A percentile compares a stretch with the other conserved stretches of the same genome.
phyloP scores from a whole-genome alignment of 2,113 vertebrate species.

The Neogobius melanostomus region DNA sequence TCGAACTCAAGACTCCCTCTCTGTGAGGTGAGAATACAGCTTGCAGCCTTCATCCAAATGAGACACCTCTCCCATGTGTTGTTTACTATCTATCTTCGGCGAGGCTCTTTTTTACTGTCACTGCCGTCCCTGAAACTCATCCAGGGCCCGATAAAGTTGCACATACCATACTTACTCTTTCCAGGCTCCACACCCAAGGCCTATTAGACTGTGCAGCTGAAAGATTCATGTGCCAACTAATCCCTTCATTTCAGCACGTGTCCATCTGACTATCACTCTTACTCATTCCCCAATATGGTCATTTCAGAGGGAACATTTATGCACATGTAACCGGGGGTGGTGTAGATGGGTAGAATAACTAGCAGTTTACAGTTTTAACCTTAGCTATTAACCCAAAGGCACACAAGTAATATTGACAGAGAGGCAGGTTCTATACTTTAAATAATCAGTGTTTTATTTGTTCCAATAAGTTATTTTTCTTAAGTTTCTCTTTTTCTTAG shows the following conservation, averaged over 20 bases:
- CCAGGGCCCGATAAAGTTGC: conserved; percentile 25
- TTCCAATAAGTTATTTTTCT: too few relatives aligned
- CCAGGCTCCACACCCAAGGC: neutral
- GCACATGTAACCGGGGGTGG: conserved; percentile 6
- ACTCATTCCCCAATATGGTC: conserved; percentile 4
- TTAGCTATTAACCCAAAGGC: too few relatives aligned
- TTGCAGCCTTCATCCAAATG: neutral
- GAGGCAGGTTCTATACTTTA: too few relatives aligned
- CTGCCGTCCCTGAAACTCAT: conserved; percentile 13
- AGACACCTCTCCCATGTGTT: conserved; percentile 6
- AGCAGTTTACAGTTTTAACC: too few relatives aligned
- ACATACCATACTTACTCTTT: conserved; percentile 1
- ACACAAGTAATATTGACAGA: too few relatives aligned
- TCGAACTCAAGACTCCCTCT: too few relatives aligned
- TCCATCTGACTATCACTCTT: conserved; percentile 20
- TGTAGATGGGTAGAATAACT: too few relatives aligned
- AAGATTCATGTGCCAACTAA: conserved; percentile 12
- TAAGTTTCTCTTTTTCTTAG: too few relatives aligned
- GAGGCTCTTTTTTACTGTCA: conserved; percentile 29
- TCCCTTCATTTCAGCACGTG: conserved; percentile 23
- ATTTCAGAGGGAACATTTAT: conserved; percentile 41
- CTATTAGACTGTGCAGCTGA: conserved; percentile 25
- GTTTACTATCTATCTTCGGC: conserved; percentile 15
- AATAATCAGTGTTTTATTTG: too few relatives aligned
- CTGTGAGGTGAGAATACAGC: too few relatives aligned